Evolutionary conservation across 2,888 invertebrate species (phyloP).

Genomic region (Melanostoma mellinum): DNA sequence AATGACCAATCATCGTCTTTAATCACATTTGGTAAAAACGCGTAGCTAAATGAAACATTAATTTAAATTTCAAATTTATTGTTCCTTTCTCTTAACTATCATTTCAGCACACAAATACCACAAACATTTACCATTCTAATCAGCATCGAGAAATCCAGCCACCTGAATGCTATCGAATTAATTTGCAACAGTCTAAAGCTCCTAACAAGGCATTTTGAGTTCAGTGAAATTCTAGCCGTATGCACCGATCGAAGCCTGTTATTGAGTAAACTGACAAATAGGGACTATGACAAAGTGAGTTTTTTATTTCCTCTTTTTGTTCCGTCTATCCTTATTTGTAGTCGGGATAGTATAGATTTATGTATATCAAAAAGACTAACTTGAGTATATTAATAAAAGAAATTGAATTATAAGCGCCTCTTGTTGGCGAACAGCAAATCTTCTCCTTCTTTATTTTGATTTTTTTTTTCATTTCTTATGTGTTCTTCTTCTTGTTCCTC

Average conservation of each 20-base stretch:
- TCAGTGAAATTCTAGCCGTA: conserved; percentile 81
- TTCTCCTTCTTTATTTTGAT: background rate
- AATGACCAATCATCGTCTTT: no score
- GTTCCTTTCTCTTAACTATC: conserved; percentile 52
- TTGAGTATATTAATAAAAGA: conserved; percentile 15
- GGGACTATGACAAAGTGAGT: conserved; percentile 73
- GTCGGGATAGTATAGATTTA: background rate
- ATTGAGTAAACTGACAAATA: conserved; percentile 65
- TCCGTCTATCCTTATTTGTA: conserved; percentile 37
- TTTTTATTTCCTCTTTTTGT: conserved; percentile 6
- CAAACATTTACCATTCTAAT: conserved; percentile 81
- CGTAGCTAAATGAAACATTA: conserved; percentile 1
- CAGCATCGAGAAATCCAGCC: conserved; percentile 81
- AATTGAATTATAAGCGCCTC: background rate
- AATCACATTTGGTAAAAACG: no score
- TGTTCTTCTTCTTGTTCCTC: conserved; percentile 6
- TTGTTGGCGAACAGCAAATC: conserved; percentile 8
- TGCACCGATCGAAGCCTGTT: conserved; percentile 79
- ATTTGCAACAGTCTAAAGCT: conserved; percentile 82
- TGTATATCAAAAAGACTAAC: background rate
- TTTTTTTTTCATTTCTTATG: background rate
- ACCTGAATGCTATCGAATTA: conserved; percentile 82
- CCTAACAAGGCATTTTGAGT: conserved; percentile 81
- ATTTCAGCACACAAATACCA: conserved; percentile 75
- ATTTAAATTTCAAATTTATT: conserved; percentile 35